Base-by-base conservation (phyloP, 2,113 vertebrate species). In the Tringa solitaria region DNA sequence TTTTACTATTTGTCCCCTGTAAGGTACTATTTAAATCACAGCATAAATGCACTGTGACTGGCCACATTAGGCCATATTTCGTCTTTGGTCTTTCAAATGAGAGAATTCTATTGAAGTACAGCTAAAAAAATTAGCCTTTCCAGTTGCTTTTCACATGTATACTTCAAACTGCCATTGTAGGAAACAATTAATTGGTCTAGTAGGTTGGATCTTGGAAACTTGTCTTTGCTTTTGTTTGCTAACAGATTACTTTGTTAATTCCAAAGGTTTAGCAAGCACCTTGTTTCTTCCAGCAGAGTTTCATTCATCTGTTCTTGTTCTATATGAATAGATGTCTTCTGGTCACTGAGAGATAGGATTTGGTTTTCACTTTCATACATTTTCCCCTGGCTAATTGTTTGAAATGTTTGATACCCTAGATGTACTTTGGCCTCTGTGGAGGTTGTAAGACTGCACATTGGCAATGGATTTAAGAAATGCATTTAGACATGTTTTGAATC, bases 161-260 rank as follows among this genome's bases (percentile, higher is more conserved):
- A 92, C 37, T 95, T 94, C 87, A 94, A 96, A 83, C 89, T 78
- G 75, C 63, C 53, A 35, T 87, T 94, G 76, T 87, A 53, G 51
- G 54, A 84, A 94, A 93, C 15, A 87, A 83, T 89, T 95, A 37
- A 67, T 68, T 96, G 79, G 11, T 84, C 69, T 94, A 24, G 57
- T 24, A 24, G 65, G 64, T 78, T 88, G 81, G 74, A 67, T 92
- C 70, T 68, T 89, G 77, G 63, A 96, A 96, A 93, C 54, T 81
- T 94, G 59, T 84, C 59, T 93, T 67, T 87, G 72, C 72, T 95
- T 96, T 91, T 95, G 82, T 92, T 94, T 95, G 68, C 87, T 69
- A 84, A 64, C 39, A 69, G 43, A 84, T 94, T 85, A 39, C 50
- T 87, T 91, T 79, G 83, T 59, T 85, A 83, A 75, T 82, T 93